phyloP scores from a whole-genome alignment of 1,140 invertebrate genomes.

The Akabosia matsudoensis region DNA sequence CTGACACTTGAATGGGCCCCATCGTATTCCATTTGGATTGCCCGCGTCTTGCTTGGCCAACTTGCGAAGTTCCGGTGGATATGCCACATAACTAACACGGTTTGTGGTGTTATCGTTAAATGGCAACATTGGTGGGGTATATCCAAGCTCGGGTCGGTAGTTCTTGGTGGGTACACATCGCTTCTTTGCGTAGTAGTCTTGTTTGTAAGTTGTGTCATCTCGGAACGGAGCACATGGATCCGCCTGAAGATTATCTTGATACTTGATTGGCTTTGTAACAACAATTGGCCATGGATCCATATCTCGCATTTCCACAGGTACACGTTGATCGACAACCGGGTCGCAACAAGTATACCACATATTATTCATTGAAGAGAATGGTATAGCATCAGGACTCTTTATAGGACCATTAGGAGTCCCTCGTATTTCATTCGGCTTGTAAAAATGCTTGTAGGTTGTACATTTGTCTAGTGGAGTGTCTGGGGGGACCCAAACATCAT shows the following conservation, averaged over 20 bases:
- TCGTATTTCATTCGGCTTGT: conserved; percentile 22
- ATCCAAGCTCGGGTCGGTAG: conserved; percentile 25
- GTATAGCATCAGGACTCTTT: conserved; percentile 37
- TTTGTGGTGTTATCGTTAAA: conserved; percentile 41
- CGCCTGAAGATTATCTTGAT: conserved; percentile 36
- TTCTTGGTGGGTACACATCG: conserved; percentile 17
- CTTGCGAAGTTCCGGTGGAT: conserved; percentile 24
- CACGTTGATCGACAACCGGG: conserved; percentile 32
- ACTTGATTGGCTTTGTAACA: conserved; percentile 23
- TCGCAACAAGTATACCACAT: conserved; percentile 41
- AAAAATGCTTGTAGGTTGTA: conserved; percentile 36
- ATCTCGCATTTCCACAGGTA: conserved; percentile 39
- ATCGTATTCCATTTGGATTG: conserved; percentile 39
- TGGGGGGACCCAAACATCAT: conserved; percentile 33
- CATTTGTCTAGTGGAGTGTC: conserved; percentile 23
- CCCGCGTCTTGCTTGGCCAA: conserved; percentile 33
- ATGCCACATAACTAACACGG: conserved; percentile 30
- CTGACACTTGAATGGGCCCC: conserved; percentile 33
- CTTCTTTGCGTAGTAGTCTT: conserved; percentile 29
- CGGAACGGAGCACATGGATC: conserved; percentile 42
- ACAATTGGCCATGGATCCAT: conserved; percentile 43
- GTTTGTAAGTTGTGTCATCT: conserved; percentile 36
- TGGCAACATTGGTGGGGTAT: conserved; percentile 22
- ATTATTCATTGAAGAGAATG: conserved; percentile 35
- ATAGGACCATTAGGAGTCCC: background rate